A percentile compares a stretch with the other conserved stretches of the same genome.
These are phyloP conservation scores for Gymnoscelis rufifasciata DNA, from an alignment of 2,888 invertebrate species.

Conservation along the genomic window DNA sequence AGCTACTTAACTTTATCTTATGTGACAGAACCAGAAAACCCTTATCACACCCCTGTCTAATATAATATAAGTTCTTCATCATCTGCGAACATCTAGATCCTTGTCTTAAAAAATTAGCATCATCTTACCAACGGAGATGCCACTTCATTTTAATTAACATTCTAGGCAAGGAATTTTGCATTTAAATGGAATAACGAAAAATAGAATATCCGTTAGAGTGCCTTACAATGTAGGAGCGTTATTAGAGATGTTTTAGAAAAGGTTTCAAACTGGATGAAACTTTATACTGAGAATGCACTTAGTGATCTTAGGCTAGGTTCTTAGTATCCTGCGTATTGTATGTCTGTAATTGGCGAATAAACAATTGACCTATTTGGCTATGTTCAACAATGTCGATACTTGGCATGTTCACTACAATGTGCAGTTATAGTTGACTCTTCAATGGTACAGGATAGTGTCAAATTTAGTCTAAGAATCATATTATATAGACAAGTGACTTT, in stretches of 20 bases:
- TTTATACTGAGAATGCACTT: constrained; percentile 28
- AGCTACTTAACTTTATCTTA: too few species aligned
- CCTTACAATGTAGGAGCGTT: constrained; percentile 16
- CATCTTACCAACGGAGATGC: constrained; percentile 8
- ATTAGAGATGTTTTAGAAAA: not conserved
- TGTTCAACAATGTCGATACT: constrained; percentile 5
- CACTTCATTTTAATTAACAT: constrained; percentile 19
- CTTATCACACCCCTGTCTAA: too few species aligned
- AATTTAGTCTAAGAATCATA: too few species aligned
- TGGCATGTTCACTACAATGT: constrained; percentile 1
- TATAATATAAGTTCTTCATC: not conserved
- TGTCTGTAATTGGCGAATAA: constrained; percentile 5
- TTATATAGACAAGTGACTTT: too few species aligned
- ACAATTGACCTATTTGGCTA: constrained; percentile 12
- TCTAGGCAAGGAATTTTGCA: constrained; percentile 18
- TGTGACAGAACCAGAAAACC: not conserved
- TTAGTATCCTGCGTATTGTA: constrained; percentile 2
- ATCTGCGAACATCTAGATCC: constrained; percentile 5
- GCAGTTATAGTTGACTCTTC: not conserved
- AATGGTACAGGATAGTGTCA: too few species aligned
- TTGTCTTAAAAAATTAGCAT: constrained; percentile 15
- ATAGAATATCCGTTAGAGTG: constrained; percentile 19
- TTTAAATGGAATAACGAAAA: constrained; percentile 20
- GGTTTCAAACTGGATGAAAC: constrained; percentile 29
- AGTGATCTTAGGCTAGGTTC: constrained; percentile 33